Base-by-base conservation (phyloP, 2,888 invertebrate genomes). In the Arenicola marina region DNA sequence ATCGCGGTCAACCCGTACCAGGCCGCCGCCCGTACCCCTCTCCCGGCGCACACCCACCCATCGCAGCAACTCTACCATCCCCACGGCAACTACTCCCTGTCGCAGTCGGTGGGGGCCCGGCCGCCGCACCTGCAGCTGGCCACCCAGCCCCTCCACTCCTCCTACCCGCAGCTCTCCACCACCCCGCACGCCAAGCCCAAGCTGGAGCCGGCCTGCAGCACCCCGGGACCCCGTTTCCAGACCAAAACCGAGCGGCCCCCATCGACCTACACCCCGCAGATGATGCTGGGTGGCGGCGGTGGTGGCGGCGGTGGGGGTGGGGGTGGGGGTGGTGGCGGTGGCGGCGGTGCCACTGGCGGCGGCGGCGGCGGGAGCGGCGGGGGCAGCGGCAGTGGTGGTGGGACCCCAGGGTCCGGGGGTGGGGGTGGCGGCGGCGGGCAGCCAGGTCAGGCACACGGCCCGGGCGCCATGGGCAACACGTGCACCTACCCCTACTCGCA, bases 401-500 rank as follows among this genome's bases (percentile, higher is more conserved):
- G n/a, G n/a, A n/a, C n/a, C n/a, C n/a, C n/a, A n/a, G n/a, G n/a
- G n/a, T n/a, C n/a, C n/a, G n/a, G n/a, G n/a, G 38, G 38, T 38
- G 18, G 18, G 11, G 11, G 11, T 38, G 48, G 48, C 15, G 7
- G 7, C 15, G 18, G 24, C 7, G 26, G 26, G 18, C 48, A 48
- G 48, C 15, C 15, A 24, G 48, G 48, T 24, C 57, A 58, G 31
- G 58, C 53, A 26, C 65, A 65, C 55, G 51, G 51, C 26, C 54
- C 65, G 4, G 53, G 58, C 18, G 58, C 61, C 31, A 65, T 65
- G 65, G 65, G 65, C n/a, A 65, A 61, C 55, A 58, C 61, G 7
- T 61, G 61, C 33, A 61, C 58, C 26, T 65, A 65, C 31, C 65
- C 65, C 34, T 65, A 65, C 65, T 59, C 65, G 1, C 65, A 65